Percentiles rank a stretch among this genome's conserved stretches.
phyloP scores from a whole-genome alignment of 2,797 vertebrate species.

The Heterohyrax brucei region DNA sequence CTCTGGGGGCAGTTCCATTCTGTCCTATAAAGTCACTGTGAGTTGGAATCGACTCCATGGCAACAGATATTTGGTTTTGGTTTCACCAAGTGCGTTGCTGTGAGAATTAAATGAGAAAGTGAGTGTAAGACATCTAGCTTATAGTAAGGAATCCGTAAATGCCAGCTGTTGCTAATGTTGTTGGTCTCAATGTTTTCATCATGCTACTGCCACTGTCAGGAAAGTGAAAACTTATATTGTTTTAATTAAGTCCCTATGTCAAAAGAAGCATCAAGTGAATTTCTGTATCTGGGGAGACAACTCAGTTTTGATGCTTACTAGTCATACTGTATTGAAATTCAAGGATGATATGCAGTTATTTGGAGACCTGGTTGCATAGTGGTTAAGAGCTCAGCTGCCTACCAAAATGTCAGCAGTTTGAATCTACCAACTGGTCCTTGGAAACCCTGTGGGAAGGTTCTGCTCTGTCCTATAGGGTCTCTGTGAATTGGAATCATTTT shows the following conservation, averaged over 20 bases:
- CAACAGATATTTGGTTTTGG: too few relatives aligned
- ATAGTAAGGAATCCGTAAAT: not conserved
- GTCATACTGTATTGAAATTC: not conserved
- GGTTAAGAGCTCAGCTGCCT: too few relatives aligned
- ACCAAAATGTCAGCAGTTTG: too few relatives aligned
- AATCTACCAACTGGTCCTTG: too few relatives aligned
- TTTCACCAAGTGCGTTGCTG: not conserved
- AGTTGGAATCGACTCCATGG: too few relatives aligned
- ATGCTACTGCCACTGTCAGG: not conserved
- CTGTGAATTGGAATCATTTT: too few relatives aligned
- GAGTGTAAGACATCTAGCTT: not conserved
- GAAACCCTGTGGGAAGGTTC: too few relatives aligned
- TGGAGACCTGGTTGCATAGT: not conserved
- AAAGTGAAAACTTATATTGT: not conserved
- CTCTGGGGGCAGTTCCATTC: too few relatives aligned
- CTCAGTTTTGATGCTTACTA: not conserved
- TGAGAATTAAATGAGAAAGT: constrained; percentile 39
- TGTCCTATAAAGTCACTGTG: too few relatives aligned
- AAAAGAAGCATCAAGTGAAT: not conserved
- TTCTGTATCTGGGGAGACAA: not conserved
- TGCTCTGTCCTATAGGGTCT: too few relatives aligned
- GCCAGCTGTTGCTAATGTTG: not conserved
- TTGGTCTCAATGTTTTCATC: not conserved
- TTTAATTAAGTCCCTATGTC: not conserved
- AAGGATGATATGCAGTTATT: not conserved